Percentiles rank a stretch among this genome's conserved stretches.
Evolutionary conservation across 2,888 invertebrate genomes (phyloP).

Genomic region (Lomographa bimaculata): DNA sequence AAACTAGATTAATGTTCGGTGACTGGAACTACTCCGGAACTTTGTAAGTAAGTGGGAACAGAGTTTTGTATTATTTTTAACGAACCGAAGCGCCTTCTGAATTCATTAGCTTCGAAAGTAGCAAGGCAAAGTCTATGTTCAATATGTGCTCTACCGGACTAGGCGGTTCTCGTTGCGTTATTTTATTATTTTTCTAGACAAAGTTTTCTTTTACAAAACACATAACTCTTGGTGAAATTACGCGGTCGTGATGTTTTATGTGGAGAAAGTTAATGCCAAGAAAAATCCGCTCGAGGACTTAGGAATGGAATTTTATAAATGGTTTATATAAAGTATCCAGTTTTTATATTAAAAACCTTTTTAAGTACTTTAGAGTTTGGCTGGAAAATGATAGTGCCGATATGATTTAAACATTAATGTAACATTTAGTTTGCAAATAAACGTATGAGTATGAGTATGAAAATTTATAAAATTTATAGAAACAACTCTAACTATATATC

Average conservation of each 20-base stretch:
- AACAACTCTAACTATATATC: no score
- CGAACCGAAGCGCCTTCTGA: conserved; percentile 67
- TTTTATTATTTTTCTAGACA: conserved; percentile 25
- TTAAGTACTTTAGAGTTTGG: no score
- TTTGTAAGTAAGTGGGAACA: conserved; percentile 62
- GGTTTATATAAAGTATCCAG: no score
- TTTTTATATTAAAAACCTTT: no score
- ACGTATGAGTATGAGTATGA: no score
- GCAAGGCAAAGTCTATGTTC: conserved; percentile 52
- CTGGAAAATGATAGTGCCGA: no score
- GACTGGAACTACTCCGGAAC: conserved; percentile 71
- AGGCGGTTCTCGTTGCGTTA: conserved; percentile 23
- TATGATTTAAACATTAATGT: no score
- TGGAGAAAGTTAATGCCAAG: conserved; percentile 10
- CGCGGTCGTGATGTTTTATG: conserved; percentile 18
- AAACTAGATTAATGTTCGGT: conserved; percentile 78
- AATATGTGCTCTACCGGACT: conserved; percentile 50
- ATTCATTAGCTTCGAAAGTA: conserved; percentile 73
- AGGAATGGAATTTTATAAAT: conserved; percentile 9
- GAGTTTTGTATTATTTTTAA: conserved; percentile 76
- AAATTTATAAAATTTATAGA: no score
- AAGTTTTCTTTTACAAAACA: conserved; percentile 29
- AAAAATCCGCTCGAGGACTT: conserved; percentile 4
- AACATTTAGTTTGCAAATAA: no score
- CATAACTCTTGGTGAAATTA: conserved; percentile 15